Evolutionary conservation across 1,140 invertebrate genomes (phyloP).

Genomic region (Heliothis subflexa): DNA sequence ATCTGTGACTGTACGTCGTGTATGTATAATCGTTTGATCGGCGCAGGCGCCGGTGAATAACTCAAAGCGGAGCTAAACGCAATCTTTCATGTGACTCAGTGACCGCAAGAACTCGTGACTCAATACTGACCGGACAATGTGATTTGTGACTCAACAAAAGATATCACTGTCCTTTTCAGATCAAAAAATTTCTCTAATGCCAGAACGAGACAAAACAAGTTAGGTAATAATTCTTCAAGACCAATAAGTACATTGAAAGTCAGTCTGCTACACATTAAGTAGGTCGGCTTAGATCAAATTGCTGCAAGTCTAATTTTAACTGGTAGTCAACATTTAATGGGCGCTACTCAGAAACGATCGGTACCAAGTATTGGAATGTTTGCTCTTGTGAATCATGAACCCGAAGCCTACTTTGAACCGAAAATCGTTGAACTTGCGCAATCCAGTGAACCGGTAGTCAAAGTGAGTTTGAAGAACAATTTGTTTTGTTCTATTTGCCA

Average conservation of each 20-base stretch:
- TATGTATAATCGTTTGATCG: slow-evolving; percentile 48
- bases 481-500: slow-evolving; percentile 39
- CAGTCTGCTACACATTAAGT: slow-evolving; percentile 32
- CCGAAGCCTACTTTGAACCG: slow-evolving; percentile 39
- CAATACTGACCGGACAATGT: slow-evolving; percentile 54
- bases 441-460: slow-evolving; percentile 11
- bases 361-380: slow-evolving; percentile 44
- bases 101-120: slow-evolving; percentile 62
- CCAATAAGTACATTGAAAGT: slow-evolving; percentile 40
- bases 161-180: slow-evolving; percentile 44
- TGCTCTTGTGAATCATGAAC: slow-evolving; percentile 45
- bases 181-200: not conserved
- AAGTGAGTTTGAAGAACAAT: slow-evolving; percentile 9
- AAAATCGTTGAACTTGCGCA: slow-evolving; percentile 42
- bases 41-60: slow-evolving; percentile 54
- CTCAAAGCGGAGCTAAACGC: slow-evolving; percentile 42
- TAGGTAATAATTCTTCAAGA: slow-evolving; percentile 37
- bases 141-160: slow-evolving; percentile 53
- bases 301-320: slow-evolving; percentile 55
- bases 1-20: slow-evolving; percentile 11
- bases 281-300: slow-evolving; percentile 51
- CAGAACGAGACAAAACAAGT: slow-evolving; percentile 43
- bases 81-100: slow-evolving; percentile 65
- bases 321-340: slow-evolving; percentile 41
- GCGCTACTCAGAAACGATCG: slow-evolving; percentile 49